These are phyloP conservation scores for Hydrophis major DNA, from an alignment of 2,797 vertebrate genomes.

Conservation along the genomic window DNA sequence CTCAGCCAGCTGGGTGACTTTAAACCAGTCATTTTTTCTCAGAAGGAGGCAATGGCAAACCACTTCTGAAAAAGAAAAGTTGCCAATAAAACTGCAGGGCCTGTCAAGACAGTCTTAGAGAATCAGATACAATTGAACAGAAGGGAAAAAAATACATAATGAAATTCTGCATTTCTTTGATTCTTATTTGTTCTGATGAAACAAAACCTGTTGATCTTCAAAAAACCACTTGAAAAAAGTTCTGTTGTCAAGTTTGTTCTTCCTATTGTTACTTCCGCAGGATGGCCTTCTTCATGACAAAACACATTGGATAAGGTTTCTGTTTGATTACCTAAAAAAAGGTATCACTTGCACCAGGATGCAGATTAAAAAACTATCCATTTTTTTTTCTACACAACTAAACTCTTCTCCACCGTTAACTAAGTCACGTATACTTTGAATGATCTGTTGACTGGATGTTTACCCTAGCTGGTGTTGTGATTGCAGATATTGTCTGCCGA, in stretches of 20 bases:
- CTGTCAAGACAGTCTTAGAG: not conserved
- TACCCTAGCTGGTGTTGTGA: not conserved
- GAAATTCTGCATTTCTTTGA: not conserved
- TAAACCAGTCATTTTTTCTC: not conserved
- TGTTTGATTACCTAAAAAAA: not conserved
- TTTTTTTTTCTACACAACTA: not conserved
- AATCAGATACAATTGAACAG: not conserved
- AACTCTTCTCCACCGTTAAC: not conserved
- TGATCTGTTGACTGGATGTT: not conserved
- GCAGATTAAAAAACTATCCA: not conserved
- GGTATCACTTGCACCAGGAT: not conserved
- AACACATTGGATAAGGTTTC: not conserved
- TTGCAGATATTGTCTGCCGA: not conserved
- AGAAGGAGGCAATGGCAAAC: not conserved
- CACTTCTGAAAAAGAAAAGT: not conserved
- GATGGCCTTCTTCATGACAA: not conserved
- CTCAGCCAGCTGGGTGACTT: not conserved
- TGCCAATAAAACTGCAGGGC: not conserved
- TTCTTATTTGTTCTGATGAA: not conserved
- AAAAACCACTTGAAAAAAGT: not conserved
- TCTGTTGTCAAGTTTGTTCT: not conserved
- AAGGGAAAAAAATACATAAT: not conserved
- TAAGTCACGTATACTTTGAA: not conserved
- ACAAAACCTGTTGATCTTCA: not conserved
- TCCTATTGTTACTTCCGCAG: not conserved